Conservation (phyloP, 2,113 vertebrate species). For the Salvelinus sp. region DNA sequence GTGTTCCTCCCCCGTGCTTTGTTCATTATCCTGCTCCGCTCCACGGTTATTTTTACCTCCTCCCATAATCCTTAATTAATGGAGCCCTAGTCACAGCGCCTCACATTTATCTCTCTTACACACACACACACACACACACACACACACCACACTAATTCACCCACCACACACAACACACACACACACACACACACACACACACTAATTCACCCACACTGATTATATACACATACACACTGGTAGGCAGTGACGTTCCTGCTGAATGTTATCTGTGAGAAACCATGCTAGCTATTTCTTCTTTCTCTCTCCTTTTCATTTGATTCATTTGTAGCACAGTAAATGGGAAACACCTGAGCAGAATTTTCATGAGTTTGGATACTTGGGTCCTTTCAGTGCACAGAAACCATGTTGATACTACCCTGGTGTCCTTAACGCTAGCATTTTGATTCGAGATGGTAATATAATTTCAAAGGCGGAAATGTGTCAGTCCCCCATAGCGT, state of each 20-base stretch:
- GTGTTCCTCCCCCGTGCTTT: background rate
- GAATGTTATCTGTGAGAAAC: background rate
- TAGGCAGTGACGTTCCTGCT: background rate
- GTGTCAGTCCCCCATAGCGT: too few relatives aligned
- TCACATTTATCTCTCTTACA: conserved; percentile 35
- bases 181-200: conserved; percentile 18
- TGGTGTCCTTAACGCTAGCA: background rate
- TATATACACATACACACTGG: background rate
- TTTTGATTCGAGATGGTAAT: background rate
- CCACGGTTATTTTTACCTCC: conserved; percentile 70
- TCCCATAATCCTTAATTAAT: conserved; percentile 73
- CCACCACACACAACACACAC: background rate
- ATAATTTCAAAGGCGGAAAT: background rate
- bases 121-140: conserved; percentile 27
- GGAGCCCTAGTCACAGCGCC: conserved; percentile 54
- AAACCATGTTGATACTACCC: background rate
- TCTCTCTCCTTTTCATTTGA: conserved; percentile 9
- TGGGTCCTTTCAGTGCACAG: background rate
- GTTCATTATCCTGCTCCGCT: conserved; percentile 31
- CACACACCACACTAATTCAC: background rate
- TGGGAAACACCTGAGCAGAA: conserved; percentile 21
- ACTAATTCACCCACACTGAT: background rate
- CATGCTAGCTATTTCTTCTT: background rate
- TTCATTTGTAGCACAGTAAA: conserved; percentile 10
- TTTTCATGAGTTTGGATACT: background rate